Conservation (phyloP, 2,888 invertebrate genomes). For the Apeira syringaria region DNA sequence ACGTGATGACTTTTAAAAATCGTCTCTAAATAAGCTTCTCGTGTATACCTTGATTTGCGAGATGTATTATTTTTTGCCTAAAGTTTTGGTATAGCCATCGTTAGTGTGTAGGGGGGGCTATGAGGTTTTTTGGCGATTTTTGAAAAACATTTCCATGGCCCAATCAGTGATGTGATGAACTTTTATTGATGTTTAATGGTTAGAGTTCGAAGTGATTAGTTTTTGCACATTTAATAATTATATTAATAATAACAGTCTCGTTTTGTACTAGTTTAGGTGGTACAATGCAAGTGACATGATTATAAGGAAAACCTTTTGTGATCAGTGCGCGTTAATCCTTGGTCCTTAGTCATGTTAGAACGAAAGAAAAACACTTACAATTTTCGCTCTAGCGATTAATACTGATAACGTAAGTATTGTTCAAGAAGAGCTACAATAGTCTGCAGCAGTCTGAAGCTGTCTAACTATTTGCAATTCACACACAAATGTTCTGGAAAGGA, state of each 20-base stretch:
- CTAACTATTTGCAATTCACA: no score
- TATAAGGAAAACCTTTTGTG: neutral
- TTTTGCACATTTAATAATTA: conserved; percentile 28
- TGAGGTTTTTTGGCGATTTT: conserved; percentile 30
- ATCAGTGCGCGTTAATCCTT: no score
- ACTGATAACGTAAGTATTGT: no score
- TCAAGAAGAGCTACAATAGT: no score
- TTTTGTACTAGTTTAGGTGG: conserved; percentile 1
- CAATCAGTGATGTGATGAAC: conserved; percentile 25
- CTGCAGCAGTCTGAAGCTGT: no score
- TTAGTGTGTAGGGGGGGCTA: conserved; percentile 2
- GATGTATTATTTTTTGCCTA: conserved; percentile 14
- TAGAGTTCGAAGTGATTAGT: conserved; percentile 27
- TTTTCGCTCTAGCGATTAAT: no score
- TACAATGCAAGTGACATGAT: conserved; percentile 11
- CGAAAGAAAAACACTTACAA: no score
- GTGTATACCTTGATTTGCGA: conserved; percentile 10
- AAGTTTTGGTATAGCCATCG: conserved; percentile 1
- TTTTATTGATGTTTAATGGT: conserved; percentile 17
- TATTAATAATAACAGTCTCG: conserved; percentile 4
- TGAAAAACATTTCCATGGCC: conserved; percentile 29
- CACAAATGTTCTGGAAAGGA: no score
- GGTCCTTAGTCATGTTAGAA: no score
- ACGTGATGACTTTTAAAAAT: conserved; percentile 41
- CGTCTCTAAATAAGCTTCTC: conserved; percentile 35